These are phyloP conservation scores for Emydura subglobosa DNA, from an alignment of 2,113 vertebrate species.

Conservation along the genomic window DNA sequence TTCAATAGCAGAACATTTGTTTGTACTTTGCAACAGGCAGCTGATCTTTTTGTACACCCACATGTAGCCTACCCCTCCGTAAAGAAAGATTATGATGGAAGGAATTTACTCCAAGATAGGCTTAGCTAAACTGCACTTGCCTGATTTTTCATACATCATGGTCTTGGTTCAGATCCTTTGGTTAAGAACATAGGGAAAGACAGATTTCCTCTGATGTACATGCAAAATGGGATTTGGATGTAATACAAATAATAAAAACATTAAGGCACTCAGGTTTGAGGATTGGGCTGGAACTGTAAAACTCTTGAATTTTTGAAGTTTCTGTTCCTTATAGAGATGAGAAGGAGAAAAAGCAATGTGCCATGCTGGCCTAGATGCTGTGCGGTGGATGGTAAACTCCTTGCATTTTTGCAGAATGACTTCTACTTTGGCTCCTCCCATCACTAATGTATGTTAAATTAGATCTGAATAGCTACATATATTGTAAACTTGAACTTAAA, in stretches of 20 bases:
- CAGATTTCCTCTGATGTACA: background rate
- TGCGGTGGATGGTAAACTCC: background rate
- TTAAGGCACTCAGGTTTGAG: background rate
- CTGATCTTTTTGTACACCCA: background rate
- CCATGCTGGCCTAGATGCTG: background rate
- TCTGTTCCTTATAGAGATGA: background rate
- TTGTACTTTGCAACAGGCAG: background rate
- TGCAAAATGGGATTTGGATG: background rate
- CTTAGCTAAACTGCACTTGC: background rate
- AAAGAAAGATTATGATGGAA: background rate
- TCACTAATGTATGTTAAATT: conserved; percentile 27
- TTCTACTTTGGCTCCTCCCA: background rate
- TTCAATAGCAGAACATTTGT: conserved; percentile 6
- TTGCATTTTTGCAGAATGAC: background rate
- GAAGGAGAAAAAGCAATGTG: background rate
- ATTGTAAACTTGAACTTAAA: background rate
- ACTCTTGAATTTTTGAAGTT: background rate
- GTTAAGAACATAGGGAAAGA: background rate
- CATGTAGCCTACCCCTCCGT: background rate
- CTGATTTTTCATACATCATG: background rate
- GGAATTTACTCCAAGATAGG: background rate
- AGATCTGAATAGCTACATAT: background rate
- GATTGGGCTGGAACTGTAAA: background rate
- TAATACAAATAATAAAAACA: background rate
- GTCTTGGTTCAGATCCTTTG: background rate